Base-by-base conservation (phyloP, 2,888 invertebrate genomes). In the Philhelius pedissequus region DNA sequence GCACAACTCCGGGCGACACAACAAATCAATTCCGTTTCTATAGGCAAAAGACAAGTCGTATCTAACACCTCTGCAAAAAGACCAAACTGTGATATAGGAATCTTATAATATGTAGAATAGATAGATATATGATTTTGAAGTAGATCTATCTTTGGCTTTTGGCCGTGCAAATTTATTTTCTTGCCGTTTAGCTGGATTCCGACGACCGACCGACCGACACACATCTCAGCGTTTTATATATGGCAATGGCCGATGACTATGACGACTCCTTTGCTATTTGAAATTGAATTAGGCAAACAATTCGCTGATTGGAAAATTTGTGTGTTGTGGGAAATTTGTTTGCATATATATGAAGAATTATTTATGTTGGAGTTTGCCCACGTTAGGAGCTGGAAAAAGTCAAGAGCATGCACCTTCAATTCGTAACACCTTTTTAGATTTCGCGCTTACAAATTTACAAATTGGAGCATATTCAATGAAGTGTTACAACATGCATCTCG, bases 181-280 rank as follows among this genome's bases (percentile, higher is more conserved):
- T 30, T 54, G 52, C 11, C 50, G 40, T 52, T 38, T 52, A 9
- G 11, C 52, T 64, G 22, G 20, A 2, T 20, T 38, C 22, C 40
- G 40, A 40, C 40, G 20, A 1, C 6, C 13, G 22, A 13, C 18
- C 52, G 18, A 52, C 30, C 40, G 76, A 38, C 30, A n/a, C n/a
- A n/a, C n/a, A n/a, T n/a, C n/a, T n/a, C n/a, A n/a, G n/a, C n/a
- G n/a, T n/a, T n/a, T n/a, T n/a, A n/a, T n/a, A n/a, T n/a, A n/a
- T n/a, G 32, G 11, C 35, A n/a, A 7, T 52, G 6, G n/a, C 43
- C 25, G 87, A 86, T 88, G 88, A 87, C 87, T 75, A 69, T 76
- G 75, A 52, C 66, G 52, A 52, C 50, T 69, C 68, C 70, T 69
- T 56, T 73, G 70, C 74, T 78, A 87, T 84, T 88, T 87, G 45